Evolutionary conservation across 2,888 invertebrate species (phyloP).

Genomic region (Ryuthela nishihirai): DNA sequence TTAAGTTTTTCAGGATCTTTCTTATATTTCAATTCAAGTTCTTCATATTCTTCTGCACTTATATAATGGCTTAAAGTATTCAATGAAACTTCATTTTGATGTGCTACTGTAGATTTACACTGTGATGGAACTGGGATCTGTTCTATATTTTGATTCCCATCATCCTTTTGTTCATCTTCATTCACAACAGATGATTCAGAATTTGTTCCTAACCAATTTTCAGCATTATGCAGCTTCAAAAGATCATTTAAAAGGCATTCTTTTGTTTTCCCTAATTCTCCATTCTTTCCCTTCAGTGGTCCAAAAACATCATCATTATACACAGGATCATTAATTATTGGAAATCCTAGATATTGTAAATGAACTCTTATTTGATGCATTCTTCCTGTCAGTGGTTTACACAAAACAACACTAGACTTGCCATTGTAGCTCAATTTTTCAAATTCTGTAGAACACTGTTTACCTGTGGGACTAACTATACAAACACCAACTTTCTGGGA

Average conservation of each 20-base stretch:
- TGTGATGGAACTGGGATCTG: background rate
- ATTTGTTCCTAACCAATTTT: slow-evolving; percentile 68
- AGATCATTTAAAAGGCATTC: slow-evolving; percentile 68
- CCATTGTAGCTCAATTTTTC: slow-evolving; percentile 83
- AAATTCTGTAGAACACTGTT: slow-evolving; percentile 90
- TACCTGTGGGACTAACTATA: slow-evolving; percentile 87
- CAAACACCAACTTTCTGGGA: slow-evolving; percentile 96
- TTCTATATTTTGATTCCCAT: no score
- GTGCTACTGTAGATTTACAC: background rate
- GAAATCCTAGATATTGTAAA: slow-evolving; percentile 93
- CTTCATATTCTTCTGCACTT: slow-evolving; percentile 17
- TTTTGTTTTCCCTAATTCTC: slow-evolving; percentile 78
- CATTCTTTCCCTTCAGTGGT: slow-evolving; percentile 82
- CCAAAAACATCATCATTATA: slow-evolving; percentile 93
- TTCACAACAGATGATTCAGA: background rate
- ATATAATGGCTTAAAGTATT: slow-evolving; percentile 24
- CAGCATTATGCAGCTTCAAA: slow-evolving; percentile 87
- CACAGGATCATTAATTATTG: slow-evolving; percentile 94
- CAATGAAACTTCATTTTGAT: slow-evolving; percentile 10
- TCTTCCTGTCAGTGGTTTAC: slow-evolving; percentile 91
- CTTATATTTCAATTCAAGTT: slow-evolving; percentile 54
- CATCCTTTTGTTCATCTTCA: background rate
- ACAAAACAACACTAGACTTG: slow-evolving; percentile 86
- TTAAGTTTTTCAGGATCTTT: slow-evolving; percentile 66
- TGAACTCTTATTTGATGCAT: slow-evolving; percentile 99